These are phyloP conservation scores for Atlantisia rogersi DNA, from an alignment of 2,113 vertebrate genomes.

Conservation along the genomic window DNA sequence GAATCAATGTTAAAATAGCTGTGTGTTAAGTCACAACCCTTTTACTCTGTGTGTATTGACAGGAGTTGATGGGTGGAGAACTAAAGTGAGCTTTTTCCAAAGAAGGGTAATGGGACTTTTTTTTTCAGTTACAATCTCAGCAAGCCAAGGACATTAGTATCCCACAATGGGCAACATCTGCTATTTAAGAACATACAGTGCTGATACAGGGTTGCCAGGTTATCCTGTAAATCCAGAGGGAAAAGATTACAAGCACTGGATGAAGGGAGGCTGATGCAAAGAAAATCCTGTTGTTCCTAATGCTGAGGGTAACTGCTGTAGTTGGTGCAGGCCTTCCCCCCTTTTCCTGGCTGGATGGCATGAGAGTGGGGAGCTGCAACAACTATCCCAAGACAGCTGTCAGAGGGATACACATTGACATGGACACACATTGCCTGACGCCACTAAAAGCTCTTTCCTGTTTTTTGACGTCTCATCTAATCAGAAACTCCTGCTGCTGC, in stretches of 20 bases:
- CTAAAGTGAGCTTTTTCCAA: neutral
- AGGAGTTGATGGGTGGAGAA: neutral
- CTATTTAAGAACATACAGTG: neutral
- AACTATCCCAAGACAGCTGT: fast-evolving
- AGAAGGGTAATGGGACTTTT: neutral
- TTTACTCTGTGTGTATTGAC: neutral
- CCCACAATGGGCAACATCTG: neutral
- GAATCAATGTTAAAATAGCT: conserved; percentile 19
- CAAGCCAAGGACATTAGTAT: neutral
- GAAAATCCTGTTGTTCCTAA: neutral
- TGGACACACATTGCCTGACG: neutral
- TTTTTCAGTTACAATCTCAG: neutral
- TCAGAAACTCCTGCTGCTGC: neutral
- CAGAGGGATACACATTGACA: neutral
- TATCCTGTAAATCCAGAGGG: neutral
- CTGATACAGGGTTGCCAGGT: neutral
- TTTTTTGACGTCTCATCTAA: neutral
- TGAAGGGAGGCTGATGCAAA: neutral
- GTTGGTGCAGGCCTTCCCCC: neutral
- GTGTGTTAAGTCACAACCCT: conserved; percentile 2
- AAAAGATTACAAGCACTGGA: neutral
- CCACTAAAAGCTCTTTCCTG: neutral
- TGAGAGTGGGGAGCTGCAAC: fast-evolving
- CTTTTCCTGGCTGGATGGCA: neutral
- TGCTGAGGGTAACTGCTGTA: fast-evolving